Evolutionary conservation across 2,797 vertebrate genomes (phyloP).

Genomic region (Phoeniculus purpureus): DNA sequence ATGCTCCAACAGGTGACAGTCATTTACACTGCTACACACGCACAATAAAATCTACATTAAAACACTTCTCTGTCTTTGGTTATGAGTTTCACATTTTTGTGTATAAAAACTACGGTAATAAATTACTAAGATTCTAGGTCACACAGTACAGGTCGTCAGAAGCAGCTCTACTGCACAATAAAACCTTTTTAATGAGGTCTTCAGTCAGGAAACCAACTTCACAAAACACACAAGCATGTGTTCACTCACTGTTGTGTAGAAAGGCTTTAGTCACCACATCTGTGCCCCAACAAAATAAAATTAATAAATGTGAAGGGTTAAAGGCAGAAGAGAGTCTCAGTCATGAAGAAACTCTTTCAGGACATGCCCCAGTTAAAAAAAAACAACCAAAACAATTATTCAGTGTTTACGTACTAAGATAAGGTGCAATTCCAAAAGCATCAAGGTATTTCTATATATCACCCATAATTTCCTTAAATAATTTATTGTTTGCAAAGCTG

Average conservation of each 20-base stretch:
- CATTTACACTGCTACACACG: background rate
- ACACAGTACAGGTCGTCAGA: background rate
- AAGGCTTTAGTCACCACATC: background rate
- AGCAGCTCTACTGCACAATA: background rate
- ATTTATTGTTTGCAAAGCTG: background rate
- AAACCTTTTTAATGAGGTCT: background rate
- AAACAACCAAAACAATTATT: rapidly evolving
- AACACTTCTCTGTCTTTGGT: background rate
- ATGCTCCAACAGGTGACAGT: background rate
- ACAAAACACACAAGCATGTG: background rate
- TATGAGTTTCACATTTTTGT: background rate
- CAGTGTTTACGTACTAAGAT: background rate
- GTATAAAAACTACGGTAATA: background rate
- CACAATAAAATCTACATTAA: background rate
- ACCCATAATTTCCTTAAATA: background rate
- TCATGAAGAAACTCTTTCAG: background rate
- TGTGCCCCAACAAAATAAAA: background rate
- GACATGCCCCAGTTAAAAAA: background rate
- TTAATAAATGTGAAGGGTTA: background rate
- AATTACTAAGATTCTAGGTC: background rate
- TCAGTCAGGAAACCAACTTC: background rate
- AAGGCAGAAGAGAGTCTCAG: background rate
- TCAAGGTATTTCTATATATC: background rate
- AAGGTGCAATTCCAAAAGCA: background rate
- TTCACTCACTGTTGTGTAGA: background rate